Evolutionary conservation across 2,113 vertebrate species (phyloP).

Genomic region (Lophura nycthemera): DNA sequence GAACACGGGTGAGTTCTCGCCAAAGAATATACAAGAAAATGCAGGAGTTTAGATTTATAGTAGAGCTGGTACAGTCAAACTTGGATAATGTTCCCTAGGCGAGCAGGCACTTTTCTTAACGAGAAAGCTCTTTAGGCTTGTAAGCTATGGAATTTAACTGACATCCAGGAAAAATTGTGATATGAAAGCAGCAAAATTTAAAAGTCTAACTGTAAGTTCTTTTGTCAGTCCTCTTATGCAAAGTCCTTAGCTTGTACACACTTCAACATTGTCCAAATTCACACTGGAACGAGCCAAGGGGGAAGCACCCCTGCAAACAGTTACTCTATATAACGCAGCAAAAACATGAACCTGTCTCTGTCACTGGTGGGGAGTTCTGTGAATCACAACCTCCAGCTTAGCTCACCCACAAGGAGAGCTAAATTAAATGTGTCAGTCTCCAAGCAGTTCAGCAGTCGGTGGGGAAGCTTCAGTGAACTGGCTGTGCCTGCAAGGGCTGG

Average conservation of each 20-base stretch:
- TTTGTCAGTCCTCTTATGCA: background rate
- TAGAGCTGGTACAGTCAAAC: slow-evolving; percentile 37
- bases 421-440: background rate
- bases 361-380: background rate
- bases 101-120: slow-evolving; percentile 42
- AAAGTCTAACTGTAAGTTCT: slow-evolving; percentile 26
- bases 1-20: background rate
- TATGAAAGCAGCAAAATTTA: slow-evolving; percentile 37
- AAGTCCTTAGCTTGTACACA: background rate
- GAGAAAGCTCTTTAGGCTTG: slow-evolving; percentile 49
- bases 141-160: slow-evolving; percentile 24
- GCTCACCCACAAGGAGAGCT: background rate
- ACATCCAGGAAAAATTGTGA: slow-evolving; percentile 43
- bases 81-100: slow-evolving; percentile 38
- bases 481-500: rapidly evolving
- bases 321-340: background rate
- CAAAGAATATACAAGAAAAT: slow-evolving; percentile 40
- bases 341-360: background rate
- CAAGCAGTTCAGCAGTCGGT: background rate
- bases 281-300: background rate
- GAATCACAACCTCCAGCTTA: background rate
- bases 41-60: slow-evolving; percentile 48
- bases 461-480: background rate
- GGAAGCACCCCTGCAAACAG: background rate
- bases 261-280: background rate